Evolutionary conservation across 2,888 invertebrate genomes (phyloP).

Genomic region (Tenthredo livida): DNA sequence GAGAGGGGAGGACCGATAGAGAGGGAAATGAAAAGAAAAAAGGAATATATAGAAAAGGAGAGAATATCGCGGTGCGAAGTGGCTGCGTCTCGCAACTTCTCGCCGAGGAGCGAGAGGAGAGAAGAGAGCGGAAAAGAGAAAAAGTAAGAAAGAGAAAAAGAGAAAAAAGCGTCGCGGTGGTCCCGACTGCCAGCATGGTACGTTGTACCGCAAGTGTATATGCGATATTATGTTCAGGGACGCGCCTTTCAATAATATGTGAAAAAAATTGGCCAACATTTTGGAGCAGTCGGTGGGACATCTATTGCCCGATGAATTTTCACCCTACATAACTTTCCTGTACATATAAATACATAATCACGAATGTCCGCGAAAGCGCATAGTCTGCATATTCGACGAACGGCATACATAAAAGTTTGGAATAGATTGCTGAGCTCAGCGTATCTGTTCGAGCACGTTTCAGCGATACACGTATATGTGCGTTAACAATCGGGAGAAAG

Average conservation of each 20-base stretch:
- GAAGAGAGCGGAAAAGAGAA: slow-evolving; percentile 3
- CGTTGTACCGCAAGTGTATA: neutral
- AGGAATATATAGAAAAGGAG: neutral
- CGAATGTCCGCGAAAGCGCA: neutral
- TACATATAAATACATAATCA: neutral
- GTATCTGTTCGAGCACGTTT: neutral
- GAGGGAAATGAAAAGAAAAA: neutral
- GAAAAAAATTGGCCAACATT: neutral
- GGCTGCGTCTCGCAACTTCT: neutral
- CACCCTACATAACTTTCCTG: neutral
- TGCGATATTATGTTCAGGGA: slow-evolving; percentile 31
- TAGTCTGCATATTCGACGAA: neutral
- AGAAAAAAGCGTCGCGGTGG: neutral
- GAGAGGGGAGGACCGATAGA: neutral
- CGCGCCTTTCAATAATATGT: neutral
- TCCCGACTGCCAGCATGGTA: neutral
- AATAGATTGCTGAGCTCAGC: slow-evolving; percentile 13
- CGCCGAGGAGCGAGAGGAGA: slow-evolving; percentile 1
- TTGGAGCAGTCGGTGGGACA: neutral
- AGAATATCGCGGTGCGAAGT: neutral
- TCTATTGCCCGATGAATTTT: neutral
- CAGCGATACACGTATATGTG: neutral
- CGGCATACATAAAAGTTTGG: neutral
- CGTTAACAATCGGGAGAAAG: neutral
- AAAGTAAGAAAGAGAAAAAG: neutral